Base-by-base conservation (phyloP, 2,113 vertebrate species). In the Elephantulus edwardii region DNA sequence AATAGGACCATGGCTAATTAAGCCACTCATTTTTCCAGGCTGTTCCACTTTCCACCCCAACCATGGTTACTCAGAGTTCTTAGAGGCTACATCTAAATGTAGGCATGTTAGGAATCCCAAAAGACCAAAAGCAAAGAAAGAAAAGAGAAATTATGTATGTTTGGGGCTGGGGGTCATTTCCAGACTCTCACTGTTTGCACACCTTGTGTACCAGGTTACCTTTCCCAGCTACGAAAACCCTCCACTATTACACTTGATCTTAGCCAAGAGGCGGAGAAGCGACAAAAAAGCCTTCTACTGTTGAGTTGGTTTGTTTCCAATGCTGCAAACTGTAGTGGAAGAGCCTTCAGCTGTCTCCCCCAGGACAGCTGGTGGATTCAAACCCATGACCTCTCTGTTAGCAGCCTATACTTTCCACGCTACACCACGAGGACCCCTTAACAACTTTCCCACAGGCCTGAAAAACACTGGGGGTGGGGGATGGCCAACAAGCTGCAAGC, bases 11-110 rank as follows among this genome's bases (percentile, higher is more conserved):
- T 83, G 44, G 79, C 87, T 94, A 91, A 96, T 96, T 94, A 96
- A 97, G 96, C 95, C 95, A 96, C 95, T 90, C 52, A 16, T 66
- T 94, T 93, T 60, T 54, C 52, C 20, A n/a, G 5, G 14, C 52
- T 54, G 52, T 54, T 35, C 62, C 88, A n/a, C n/a, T n/a, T n/a
- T n/a, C n/a, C n/a, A n/a, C 91, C 33, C 93, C 96, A 96, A 95
- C 96, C 91, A 94, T 86, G 91, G 96, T 97, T 97, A 97, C 96
- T 96, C 88, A 56, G 96, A 97, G 97, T 96, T 96, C 56, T 96
- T 94, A 6, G 88, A 93, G 92, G 93, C 95, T 95, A n/a, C 88
- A 95, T 97, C 94, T 96, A 96, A 96, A 97, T 96, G 94, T 96
- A 95, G 94, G 95, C 93, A 96, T 79, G 94, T 93, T 83, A 84